Base-by-base conservation (phyloP, 2,888 invertebrate genomes). In the Tetanocera ferruginea region DNA sequence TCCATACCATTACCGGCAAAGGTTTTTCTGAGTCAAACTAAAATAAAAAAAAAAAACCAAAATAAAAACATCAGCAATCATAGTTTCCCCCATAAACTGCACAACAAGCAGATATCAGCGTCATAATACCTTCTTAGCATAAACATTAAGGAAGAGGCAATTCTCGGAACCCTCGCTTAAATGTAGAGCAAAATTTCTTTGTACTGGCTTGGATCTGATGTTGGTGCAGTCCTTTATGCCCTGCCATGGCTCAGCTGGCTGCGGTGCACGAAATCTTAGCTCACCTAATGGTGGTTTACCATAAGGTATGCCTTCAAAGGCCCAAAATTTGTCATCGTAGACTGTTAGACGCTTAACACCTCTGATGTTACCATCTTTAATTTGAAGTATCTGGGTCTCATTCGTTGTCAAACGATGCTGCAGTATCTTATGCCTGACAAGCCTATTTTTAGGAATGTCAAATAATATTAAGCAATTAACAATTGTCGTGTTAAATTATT, bases 111-210 rank as follows among this genome's bases (percentile, higher is more conserved):
- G 31, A 4, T 25, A 28, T 8, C 62, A 25, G 19, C 31, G 19
- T 31, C 34, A 64, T 31, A 49, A 37, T 81, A 89, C 82, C 70
- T 82, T 79, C 78, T 86, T 88, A 0, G 83, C 83, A 76, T 87
- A 90, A 0, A 92, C 87, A 85, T 91, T 92, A 19, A 92, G 82
- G 83, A 90, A 90, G 0, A 92, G 84, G 78, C 92, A 92, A 81
- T 92, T 91, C 84, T 92, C 92, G 17, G 88, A 85, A 3, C 92
- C 92, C n/a, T 85, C 82, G 0, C 81, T 72, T 4, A 81, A 37
- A 17, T 89, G 84, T 49, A 88, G 76, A 0, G 89, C 73, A 49
- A 86, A 80, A 80, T 89, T 85, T 34, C 81, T 82, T 77, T 91
- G 90, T 73, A 88, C 74, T 34, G 88, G 88, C 69, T 86, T 83